A percentile compares a stretch with the other conserved stretches of the same genome.
Conservation (phyloP, 2,888 invertebrate genomes). For the Hirtodrosophila duncani region DNA sequence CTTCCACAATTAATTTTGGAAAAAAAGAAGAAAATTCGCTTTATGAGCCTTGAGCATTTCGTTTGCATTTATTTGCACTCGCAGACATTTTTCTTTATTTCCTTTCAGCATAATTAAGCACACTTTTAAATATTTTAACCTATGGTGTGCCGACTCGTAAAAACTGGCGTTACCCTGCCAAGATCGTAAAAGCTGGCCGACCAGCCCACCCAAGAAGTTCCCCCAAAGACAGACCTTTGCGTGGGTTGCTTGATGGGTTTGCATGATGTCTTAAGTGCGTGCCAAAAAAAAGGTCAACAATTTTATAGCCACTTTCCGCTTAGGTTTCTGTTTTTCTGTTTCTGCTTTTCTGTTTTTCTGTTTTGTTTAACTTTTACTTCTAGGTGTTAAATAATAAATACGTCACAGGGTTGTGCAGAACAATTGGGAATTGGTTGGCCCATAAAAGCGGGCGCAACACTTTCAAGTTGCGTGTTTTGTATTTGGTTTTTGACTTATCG, state of each 20-base stretch:
- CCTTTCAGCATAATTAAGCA: constrained; percentile 58
- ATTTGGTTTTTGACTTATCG: constrained; percentile 54
- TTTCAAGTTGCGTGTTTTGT: constrained; percentile 52
- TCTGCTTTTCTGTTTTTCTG: not conserved
- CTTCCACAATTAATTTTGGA: not conserved
- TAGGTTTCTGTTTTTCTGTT: constrained; percentile 24
- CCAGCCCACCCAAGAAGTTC: constrained; percentile 45
- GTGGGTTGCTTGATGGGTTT: constrained; percentile 14
- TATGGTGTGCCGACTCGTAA: constrained; percentile 53
- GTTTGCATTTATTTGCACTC: constrained; percentile 26
- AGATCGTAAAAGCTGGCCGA: constrained; percentile 36
- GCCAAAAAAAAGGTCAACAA: constrained; percentile 52
- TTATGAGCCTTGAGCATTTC: constrained; percentile 36
- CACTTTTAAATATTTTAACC: constrained; percentile 66
- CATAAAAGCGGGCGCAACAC: constrained; percentile 48
- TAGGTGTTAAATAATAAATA: constrained; percentile 69
- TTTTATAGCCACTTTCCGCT: constrained; percentile 59
- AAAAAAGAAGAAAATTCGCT: constrained; percentile 9
- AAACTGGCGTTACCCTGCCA: constrained; percentile 50
- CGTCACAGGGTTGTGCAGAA: constrained; percentile 30
- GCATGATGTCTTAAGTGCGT: constrained; percentile 17
- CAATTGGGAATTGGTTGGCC: constrained; percentile 40
- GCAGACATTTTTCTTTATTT: constrained; percentile 12
- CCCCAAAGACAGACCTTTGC: constrained; percentile 5
- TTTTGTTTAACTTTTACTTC: constrained; percentile 9